These are phyloP conservation scores for Autographa gamma DNA, from an alignment of 2,888 invertebrate species.

Conservation along the genomic window DNA sequence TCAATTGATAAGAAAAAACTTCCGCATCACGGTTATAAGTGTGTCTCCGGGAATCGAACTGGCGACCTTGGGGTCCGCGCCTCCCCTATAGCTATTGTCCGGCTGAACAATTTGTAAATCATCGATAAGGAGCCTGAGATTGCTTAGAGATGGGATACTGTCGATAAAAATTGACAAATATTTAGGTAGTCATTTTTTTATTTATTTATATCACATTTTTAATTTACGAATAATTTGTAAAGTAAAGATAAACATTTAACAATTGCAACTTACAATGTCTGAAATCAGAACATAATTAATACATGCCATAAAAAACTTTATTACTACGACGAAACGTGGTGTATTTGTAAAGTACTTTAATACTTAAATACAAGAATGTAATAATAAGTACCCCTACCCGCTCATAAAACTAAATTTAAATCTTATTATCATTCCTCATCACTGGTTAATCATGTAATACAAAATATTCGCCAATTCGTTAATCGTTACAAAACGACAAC, in stretches of 20 bases:
- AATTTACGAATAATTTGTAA: no score
- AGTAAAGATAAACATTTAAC: no score
- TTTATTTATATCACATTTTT: no score
- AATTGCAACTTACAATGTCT: not conserved
- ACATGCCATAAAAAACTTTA: not conserved
- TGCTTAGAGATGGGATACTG: slow-evolving; percentile 60
- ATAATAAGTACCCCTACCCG: not conserved
- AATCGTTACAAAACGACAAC: slow-evolving; percentile 26
- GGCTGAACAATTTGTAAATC: slow-evolving; percentile 76
- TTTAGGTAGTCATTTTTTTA: no score
- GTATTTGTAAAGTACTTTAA: not conserved
- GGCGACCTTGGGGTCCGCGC: slow-evolving; percentile 59
- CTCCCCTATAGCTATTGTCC: slow-evolving; percentile 74
- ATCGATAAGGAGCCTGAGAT: slow-evolving; percentile 70
- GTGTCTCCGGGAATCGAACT: slow-evolving; percentile 44
- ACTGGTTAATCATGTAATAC: slow-evolving; percentile 14
- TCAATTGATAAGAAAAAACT: slow-evolving; percentile 56
- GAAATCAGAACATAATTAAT: not conserved
- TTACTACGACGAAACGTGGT: not conserved
- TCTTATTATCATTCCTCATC: slow-evolving; percentile 21
- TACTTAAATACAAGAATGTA: not conserved
- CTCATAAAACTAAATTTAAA: not conserved
- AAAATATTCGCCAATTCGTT: slow-evolving; percentile 9
- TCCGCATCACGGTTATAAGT: slow-evolving; percentile 56
- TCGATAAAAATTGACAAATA: slow-evolving; percentile 27